Conservation (phyloP, 1,140 invertebrate species). For the Drosophila insularis region DNA sequence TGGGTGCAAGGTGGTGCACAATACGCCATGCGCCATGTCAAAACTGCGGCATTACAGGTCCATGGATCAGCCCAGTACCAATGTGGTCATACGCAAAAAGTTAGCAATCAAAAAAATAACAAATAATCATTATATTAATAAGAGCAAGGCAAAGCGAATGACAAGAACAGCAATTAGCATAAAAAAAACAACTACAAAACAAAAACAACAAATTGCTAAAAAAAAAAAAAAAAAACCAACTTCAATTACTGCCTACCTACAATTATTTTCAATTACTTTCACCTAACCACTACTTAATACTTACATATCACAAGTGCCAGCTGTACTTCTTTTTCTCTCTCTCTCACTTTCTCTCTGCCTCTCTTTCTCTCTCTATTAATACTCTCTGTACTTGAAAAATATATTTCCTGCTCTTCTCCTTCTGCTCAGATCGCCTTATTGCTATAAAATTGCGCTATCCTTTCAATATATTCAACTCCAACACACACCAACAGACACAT, state of each 20-base stretch:
- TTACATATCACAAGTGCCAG: background rate
- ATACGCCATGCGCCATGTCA: constrained; percentile 82
- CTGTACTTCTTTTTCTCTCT: background rate
- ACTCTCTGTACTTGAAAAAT: background rate
- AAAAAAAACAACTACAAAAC: too few species aligned
- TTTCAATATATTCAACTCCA: background rate
- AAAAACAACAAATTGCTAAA: background rate
- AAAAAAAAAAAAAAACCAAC: background rate
- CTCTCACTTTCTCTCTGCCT: background rate
- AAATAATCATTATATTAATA: background rate
- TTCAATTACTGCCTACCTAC: constrained; percentile 1
- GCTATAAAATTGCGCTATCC: constrained; percentile 2
- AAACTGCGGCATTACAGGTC: constrained; percentile 83
- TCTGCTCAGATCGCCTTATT: background rate
- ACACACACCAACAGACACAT: background rate
- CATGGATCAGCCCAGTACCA: constrained; percentile 77
- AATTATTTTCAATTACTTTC: constrained; percentile 9
- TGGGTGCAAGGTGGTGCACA: constrained; percentile 45
- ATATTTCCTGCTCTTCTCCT: background rate
- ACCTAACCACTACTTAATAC: background rate
- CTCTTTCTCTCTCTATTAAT: background rate
- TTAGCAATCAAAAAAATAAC: constrained; percentile 49
- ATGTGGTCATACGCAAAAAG: constrained; percentile 81
- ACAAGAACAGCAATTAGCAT: constrained; percentile 8
- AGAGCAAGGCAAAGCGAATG: constrained; percentile 15